These are phyloP conservation scores for Caenorhabditis inopinata DNA, from an alignment of 1,140 invertebrate genomes.

Conservation along the genomic window DNA sequence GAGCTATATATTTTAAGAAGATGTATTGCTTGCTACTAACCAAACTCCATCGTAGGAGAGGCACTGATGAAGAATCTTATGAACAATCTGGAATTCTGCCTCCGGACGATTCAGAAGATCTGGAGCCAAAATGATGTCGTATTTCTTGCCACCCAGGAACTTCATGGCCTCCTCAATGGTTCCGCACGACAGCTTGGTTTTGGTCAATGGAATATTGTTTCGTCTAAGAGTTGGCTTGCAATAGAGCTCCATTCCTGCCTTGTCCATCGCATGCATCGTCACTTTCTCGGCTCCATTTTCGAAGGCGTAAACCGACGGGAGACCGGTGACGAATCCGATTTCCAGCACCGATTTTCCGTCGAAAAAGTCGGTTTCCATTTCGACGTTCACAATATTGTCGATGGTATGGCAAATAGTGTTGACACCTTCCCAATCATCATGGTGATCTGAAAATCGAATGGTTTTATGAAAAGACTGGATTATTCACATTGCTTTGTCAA, in stretches of 20 bases:
- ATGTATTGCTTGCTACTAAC: conserved; percentile 43
- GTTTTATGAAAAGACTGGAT: too few species aligned
- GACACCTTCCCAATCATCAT: conserved; percentile 61
- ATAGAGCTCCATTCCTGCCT: conserved; percentile 51
- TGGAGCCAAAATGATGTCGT: conserved; percentile 60
- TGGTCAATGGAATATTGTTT: conserved; percentile 57
- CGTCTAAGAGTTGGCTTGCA: conserved; percentile 57
- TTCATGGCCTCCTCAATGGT: conserved; percentile 44
- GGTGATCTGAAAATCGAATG: background rate
- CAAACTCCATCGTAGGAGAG: conserved; percentile 58
- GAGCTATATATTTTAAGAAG: too few species aligned
- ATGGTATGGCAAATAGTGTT: conserved; percentile 59
- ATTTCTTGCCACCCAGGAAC: conserved; percentile 49
- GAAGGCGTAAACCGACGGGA: conserved; percentile 59
- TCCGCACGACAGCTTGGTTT: conserved; percentile 56
- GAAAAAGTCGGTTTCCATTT: conserved; percentile 59
- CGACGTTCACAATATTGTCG: conserved; percentile 56
- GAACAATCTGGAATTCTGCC: conserved; percentile 52
- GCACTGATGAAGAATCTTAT: conserved; percentile 58
- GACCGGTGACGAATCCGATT: conserved; percentile 61
- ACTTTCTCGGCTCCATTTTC: conserved; percentile 55
- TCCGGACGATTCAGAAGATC: conserved; percentile 57
- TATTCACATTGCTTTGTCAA: too few species aligned
- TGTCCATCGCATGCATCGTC: conserved; percentile 51
- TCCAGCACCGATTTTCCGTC: conserved; percentile 57